A percentile compares a stretch with the other conserved stretches of the same genome.
phyloP scores from a whole-genome alignment of 2,113 vertebrate genomes.

The Scortum barcoo region DNA sequence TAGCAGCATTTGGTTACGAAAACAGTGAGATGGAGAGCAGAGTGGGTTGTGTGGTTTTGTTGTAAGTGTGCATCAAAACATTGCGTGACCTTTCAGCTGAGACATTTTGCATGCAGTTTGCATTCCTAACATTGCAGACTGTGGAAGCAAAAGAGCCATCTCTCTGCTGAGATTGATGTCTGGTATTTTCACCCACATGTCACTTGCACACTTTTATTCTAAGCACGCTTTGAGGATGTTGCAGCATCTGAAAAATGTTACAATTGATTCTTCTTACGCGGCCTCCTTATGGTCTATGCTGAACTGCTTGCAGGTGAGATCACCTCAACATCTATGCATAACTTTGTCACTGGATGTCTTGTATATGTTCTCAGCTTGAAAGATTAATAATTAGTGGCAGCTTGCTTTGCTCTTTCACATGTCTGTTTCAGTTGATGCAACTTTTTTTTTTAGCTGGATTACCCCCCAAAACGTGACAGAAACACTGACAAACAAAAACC shows the following conservation, averaged over 20 bases:
- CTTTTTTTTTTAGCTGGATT: background rate
- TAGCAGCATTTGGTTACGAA: conserved; percentile 56
- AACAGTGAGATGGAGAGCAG: conserved; percentile 30
- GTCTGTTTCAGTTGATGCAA: background rate
- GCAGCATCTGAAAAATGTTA: background rate
- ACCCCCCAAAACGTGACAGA: background rate
- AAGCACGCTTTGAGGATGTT: background rate
- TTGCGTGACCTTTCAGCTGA: conserved; percentile 63
- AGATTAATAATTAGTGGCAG: background rate
- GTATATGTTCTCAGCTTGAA: background rate
- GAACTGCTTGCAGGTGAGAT: background rate
- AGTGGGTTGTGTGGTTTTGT: conserved; percentile 54
- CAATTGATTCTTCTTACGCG: background rate
- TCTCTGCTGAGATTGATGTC: conserved; percentile 16
- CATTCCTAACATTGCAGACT: conserved; percentile 66
- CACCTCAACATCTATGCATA: background rate
- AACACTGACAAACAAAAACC: conserved; percentile 2
- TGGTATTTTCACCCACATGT: conserved; percentile 39
- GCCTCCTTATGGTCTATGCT: background rate
- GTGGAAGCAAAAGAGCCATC: conserved; percentile 7
- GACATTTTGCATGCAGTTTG: conserved; percentile 70
- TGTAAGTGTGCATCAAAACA: conserved; percentile 57
- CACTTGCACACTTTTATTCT: conserved; percentile 26
- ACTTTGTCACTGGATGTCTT: background rate
- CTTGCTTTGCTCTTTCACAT: background rate